phyloP scores from a whole-genome alignment of 2,888 invertebrate genomes.

The Xanthorhoe designata region DNA sequence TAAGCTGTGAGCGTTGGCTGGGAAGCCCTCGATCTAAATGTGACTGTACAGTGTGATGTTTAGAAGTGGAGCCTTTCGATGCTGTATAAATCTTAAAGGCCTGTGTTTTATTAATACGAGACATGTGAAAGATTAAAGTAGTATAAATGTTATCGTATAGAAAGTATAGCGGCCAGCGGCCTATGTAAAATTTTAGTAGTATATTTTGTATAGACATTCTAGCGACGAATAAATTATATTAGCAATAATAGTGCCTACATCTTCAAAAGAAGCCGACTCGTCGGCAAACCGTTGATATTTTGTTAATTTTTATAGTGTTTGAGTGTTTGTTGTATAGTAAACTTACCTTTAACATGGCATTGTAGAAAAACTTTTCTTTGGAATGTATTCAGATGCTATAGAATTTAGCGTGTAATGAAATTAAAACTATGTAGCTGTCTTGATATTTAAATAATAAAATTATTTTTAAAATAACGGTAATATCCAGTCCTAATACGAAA shows the following conservation, averaged over 20 bases:
- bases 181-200: conserved; percentile 81
- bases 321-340: conserved; percentile 70
- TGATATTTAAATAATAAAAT: too few species aligned
- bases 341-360: not conserved
- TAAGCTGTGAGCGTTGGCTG: not conserved
- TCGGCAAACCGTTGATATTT: conserved; percentile 71
- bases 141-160: conserved; percentile 78
- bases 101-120: not conserved
- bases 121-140: conserved; percentile 57
- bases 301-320: conserved; percentile 76
- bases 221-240: conserved; percentile 80
- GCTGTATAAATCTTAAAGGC: not conserved
- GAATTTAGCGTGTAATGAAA: too few species aligned
- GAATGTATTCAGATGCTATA: too few species aligned
- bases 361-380: not conserved
- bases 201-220: conserved; percentile 82
- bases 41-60: too few species aligned
- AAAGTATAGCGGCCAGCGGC: conserved; percentile 73
- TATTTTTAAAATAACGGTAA: too few species aligned
- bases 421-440: too few species aligned
- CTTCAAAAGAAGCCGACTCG: conserved; percentile 77
- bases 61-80: not conserved
- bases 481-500: too few species aligned
- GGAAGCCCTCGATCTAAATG: too few species aligned
- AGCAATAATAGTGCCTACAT: conserved; percentile 85